A percentile compares a stretch with the other conserved stretches of the same genome.
phyloP scores from a whole-genome alignment of 2,113 vertebrate genomes.

The Syngnathus floridae region DNA sequence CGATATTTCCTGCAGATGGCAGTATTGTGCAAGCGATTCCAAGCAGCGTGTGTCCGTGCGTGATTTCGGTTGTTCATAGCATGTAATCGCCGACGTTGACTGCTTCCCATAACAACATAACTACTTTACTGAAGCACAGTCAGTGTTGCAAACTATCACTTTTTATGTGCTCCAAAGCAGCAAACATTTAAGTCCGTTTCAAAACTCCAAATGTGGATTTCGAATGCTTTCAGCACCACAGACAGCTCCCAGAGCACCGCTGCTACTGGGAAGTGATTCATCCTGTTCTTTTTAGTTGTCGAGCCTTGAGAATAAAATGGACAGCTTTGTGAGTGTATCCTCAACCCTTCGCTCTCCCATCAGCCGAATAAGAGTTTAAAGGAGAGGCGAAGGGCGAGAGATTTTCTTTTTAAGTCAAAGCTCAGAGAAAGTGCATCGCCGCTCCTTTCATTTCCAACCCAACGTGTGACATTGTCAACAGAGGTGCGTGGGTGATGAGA shows the following conservation, averaged over 20 bases:
- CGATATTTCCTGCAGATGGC: not conserved
- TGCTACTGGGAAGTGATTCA: conserved; percentile 1
- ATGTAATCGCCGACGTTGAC: no score
- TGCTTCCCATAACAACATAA: no score
- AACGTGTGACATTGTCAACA: conserved; percentile 26
- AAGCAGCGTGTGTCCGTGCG: not conserved
- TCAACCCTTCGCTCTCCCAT: not conserved
- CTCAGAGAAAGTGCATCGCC: conserved; percentile 14
- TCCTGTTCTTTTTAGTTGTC: not conserved
- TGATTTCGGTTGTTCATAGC: no score
- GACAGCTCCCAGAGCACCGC: conserved; percentile 15
- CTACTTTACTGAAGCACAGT: no score
- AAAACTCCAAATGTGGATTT: not conserved
- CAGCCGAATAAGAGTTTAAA: not conserved
- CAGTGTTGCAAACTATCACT: no score
- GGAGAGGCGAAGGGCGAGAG: not conserved
- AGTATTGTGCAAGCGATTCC: not conserved
- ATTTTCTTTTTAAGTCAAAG: conserved; percentile 17
- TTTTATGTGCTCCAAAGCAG: not conserved
- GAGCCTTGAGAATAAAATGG: not conserved
- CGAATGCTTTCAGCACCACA: conserved; percentile 24
- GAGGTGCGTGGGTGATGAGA: conserved; percentile 22
- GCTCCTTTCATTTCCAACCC: conserved; percentile 30
- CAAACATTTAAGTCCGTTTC: not conserved
- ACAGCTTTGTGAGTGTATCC: not conserved